phyloP scores from a whole-genome alignment of 2,113 vertebrate genomes.

The Hippocampus comes region DNA sequence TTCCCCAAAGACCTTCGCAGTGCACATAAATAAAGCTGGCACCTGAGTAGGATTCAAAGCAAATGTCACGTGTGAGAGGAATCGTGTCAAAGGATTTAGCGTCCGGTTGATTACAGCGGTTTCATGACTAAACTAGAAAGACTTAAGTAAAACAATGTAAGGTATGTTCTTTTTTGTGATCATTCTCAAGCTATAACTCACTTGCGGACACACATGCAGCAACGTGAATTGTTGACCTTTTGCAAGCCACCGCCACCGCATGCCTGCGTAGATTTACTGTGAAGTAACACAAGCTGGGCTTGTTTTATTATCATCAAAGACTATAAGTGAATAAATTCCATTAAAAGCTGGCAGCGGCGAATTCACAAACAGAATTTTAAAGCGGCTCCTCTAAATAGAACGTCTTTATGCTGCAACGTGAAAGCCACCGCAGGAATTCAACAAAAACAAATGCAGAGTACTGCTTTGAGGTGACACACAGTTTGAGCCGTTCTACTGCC shows the following conservation, averaged over 20 bases:
- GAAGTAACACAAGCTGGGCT: not conserved
- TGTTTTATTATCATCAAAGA: constrained; percentile 3
- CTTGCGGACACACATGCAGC: not conserved
- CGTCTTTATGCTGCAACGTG: not conserved
- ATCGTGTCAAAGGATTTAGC: not conserved
- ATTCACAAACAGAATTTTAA: constrained; percentile 5
- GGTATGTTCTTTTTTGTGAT: not conserved
- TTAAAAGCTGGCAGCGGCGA: not conserved
- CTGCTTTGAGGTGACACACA: not conserved
- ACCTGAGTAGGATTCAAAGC: constrained; percentile 2
- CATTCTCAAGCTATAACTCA: not conserved
- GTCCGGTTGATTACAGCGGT: not conserved
- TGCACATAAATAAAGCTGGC: not conserved
- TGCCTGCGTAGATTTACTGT: not conserved
- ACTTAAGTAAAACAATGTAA: not conserved
- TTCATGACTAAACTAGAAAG: not conserved
- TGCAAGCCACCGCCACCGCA: not conserved
- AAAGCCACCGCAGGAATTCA: not conserved
- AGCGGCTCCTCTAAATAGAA: not conserved
- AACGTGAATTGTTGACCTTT: constrained; percentile 1
- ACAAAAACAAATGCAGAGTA: not conserved
- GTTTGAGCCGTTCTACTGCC: not conserved
- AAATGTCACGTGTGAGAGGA: constrained; percentile 6
- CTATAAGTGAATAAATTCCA: not conserved
- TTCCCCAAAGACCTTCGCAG: constrained; percentile 1